Percentiles rank a stretch among this genome's conserved stretches.
These are phyloP conservation scores for Euwallacea fornicatus DNA, from an alignment of 1,140 invertebrate species.

Conservation along the genomic window DNA sequence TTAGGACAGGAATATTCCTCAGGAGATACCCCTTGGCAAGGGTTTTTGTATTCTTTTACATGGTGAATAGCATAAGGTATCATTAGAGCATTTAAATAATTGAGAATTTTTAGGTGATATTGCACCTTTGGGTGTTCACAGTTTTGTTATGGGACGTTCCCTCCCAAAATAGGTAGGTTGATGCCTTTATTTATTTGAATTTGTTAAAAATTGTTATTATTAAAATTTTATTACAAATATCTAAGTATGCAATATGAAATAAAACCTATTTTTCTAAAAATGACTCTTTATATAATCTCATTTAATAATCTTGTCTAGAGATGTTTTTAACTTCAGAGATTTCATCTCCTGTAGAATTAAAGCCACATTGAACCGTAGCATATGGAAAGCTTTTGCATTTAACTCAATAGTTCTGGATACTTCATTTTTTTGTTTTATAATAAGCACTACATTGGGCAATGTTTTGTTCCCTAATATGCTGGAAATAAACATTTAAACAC, in stretches of 20 bases:
- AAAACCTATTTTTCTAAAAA: not conserved
- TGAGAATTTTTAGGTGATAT: slow-evolving; percentile 59
- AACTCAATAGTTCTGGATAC: slow-evolving; percentile 40
- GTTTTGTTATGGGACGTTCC: slow-evolving; percentile 59
- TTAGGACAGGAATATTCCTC: slow-evolving; percentile 78
- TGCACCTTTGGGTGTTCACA: slow-evolving; percentile 73
- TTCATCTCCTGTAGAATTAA: slow-evolving; percentile 43
- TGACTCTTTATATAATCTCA: too few relatives aligned
- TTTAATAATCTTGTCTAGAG: slow-evolving; percentile 17
- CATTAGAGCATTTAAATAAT: slow-evolving; percentile 1
- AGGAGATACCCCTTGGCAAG: slow-evolving; percentile 79
- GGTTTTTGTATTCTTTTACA: slow-evolving; percentile 75
- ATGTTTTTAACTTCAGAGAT: slow-evolving; percentile 19
- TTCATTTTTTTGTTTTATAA: slow-evolving; percentile 42
- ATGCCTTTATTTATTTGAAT: not conserved
- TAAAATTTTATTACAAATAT: slow-evolving; percentile 10
- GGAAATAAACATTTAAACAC: slow-evolving; percentile 29
- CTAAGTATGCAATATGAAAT: not conserved
- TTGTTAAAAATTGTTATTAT: slow-evolving; percentile 15
- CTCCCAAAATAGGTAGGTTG: slow-evolving; percentile 26
- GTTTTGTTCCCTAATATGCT: slow-evolving; percentile 39
- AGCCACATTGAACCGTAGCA: slow-evolving; percentile 45
- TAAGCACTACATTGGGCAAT: slow-evolving; percentile 39
- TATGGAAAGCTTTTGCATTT: slow-evolving; percentile 43
- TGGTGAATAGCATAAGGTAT: slow-evolving; percentile 37